Base-by-base conservation (phyloP, 2,113 vertebrate genomes). In the Smithornis capensis region DNA sequence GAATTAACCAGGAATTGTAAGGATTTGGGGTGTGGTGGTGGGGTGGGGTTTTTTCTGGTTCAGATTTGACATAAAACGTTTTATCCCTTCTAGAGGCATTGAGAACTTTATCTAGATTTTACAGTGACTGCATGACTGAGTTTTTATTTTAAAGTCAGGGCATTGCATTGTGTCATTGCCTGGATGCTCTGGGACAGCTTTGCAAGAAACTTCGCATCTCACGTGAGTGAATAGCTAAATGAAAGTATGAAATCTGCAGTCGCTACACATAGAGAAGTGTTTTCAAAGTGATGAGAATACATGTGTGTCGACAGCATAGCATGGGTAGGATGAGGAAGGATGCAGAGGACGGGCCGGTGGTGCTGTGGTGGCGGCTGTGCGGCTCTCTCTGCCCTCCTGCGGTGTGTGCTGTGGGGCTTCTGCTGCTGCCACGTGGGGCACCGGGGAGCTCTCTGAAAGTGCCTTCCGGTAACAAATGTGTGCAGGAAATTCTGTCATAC, bases 261-360 rank as follows among this genome's bases (percentile, higher is more conserved):
- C 0, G 0, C 14, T 29, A 0, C 0, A 0, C 9, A 5, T 7
- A 12, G 45, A 57, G 59, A 47, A 12, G 2, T 0, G 42, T 7
- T 35, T 37, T 60, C n/a, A 4, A 65, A 44, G 53, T 7, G 9
- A 3, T 3, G 14, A 45, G 47, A 12, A 14, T 1, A 2, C 19
- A 3, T 31, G 23, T 38, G 50, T n/a, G 42, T 27, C 13, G 37
- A 49, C 2, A 1, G 45, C 0, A 0, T 5, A 12, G 23, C 13
- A 0, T 0, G 29, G 10, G 47, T 4, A 1, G 1, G 7, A 3
- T 21, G 16, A 2, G 33, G 31, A 52, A 4, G 37, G 2, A 42
- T 0, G 29, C 28, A 1, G 1, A 19, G 53, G 68, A 4, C 1
- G 23, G 22, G 21, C 1, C 0, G 27, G 2, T 0, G 1, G 33